Conservation (phyloP, 2,888 invertebrate genomes). For the Synergus itoensis region DNA sequence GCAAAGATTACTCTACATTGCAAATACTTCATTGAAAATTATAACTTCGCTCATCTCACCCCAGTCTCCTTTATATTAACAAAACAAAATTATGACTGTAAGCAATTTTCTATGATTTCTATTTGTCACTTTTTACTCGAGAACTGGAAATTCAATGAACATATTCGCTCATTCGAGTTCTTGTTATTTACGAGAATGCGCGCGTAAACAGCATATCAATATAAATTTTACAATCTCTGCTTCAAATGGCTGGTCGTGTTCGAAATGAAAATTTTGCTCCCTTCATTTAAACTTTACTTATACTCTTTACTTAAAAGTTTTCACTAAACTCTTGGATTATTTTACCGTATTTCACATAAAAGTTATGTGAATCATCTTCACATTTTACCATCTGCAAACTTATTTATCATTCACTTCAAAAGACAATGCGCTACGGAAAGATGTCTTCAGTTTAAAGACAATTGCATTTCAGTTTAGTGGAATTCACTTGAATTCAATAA, state of each 20-base stretch:
- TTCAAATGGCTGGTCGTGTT: slow-evolving; percentile 6
- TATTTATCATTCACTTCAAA: neutral
- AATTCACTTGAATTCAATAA: no score
- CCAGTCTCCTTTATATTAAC: no score
- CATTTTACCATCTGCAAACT: no score
- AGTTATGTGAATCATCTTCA: no score
- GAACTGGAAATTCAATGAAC: neutral
- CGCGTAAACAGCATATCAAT: slow-evolving; percentile 14
- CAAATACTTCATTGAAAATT: no score
- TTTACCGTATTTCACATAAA: neutral
- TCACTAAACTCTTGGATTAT: slow-evolving; percentile 6
- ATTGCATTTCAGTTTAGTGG: no score
- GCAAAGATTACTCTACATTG: no score
- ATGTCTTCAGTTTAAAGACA: neutral
- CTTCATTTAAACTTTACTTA: slow-evolving; percentile 15
- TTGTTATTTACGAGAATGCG: neutral
- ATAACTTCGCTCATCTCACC: no score
- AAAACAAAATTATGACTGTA: neutral
- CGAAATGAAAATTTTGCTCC: neutral
- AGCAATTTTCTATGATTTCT: neutral
- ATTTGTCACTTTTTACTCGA: slow-evolving; percentile 9
- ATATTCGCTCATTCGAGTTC: neutral
- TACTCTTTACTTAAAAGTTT: neutral
- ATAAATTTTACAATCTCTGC: slow-evolving; percentile 26
- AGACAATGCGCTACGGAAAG: neutral